Base-by-base conservation (phyloP, 1,140 invertebrate species). In the Drosophila persimilis region DNA sequence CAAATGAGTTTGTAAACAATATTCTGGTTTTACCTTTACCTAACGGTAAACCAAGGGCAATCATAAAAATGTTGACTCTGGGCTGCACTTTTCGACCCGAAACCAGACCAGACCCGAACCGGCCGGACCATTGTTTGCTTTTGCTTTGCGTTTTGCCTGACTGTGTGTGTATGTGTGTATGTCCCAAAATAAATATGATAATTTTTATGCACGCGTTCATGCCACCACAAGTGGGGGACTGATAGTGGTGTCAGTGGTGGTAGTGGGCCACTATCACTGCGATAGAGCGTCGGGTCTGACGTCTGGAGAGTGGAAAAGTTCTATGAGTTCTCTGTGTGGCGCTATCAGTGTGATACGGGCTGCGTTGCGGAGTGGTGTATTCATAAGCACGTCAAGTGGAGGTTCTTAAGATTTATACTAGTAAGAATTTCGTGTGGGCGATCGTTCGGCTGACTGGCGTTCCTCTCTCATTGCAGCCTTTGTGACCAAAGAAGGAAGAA, bases 11-110 rank as follows among this genome's bases (percentile, higher is more conserved):
- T 69, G 67, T 24, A n/a, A 48, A 45, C 52, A 41, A 47, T 39
- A 22, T 57, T 24, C 35, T 11, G 35, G 43, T 24, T 53, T 15
- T 22, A 31, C 11, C 20, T 41, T 62, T 60, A 61, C 60, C 71
- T 51, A 60, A 56, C 53, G 66, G 66, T 77, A 72, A 80, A 54
- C 57, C 58, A 45, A 46, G 48, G 41, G 35, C 46, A 39, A 63
- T 65, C 80, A 84, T 84, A 85, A 86, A 86, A 66, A 77, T 84
- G 63, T 85, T 86, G 80, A 84, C 80, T 84, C 59, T 67, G 45
- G 29, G 39, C 65, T 65, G 79, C 74, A 70, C 45, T 60, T 53
- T 45, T 31, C 39, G 29, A 6, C 39, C 65, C 35, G 11, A 39
- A 39, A 35, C 9, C 31, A 17, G 29, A 56, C 20, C 35, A 58